Evolutionary conservation across 2,797 vertebrate genomes (phyloP), one percentile per base, ranked within the genome.

Genomic region (Rhadinocentrus ornatus): DNA sequence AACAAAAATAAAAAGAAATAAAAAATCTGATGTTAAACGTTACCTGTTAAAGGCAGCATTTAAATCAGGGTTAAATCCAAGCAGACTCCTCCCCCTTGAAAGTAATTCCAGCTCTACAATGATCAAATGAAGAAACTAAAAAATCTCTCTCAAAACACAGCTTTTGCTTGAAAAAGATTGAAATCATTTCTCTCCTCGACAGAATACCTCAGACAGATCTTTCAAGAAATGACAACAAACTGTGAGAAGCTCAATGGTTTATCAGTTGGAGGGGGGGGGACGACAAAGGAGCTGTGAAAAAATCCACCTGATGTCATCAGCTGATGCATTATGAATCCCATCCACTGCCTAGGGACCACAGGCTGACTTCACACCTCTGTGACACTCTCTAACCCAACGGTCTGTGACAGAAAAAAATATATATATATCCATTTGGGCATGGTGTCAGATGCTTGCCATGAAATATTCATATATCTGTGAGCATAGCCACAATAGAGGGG

Each of bases 381-480:
- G 93, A 92, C 90, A 90, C 85, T 82, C 83, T 90, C 86, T 88
- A 91, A 93, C 92, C 91, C 86, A 81, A 56, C 88, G 90, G 86
- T 89, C 89, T 91, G 84, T 86, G 82, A 88, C 78, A 84, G 76
- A 60, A 67, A 72, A 66, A 77, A 77, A 88, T n/a, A 85, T 84
- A 79, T 63, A 73, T 82, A 93, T 90, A 88, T 92, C 88, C 91
- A 88, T 88, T 88, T 84, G 82, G 85, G 89, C 86, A 89, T 75
- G 85, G 90, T 92, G 90, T 93, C 91, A 91, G 91, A 93, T 91
- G 90, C 88, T 88, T 9, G 81, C 64, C 82, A 92, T 93, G 90
- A 93, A 94, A 93, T 90, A 93, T 93, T 91, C 86, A 93, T 91
- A 78, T 27, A 90, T 86, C 52, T 86, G 85, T 89, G 90, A 89